phyloP scores from a whole-genome alignment of 1,140 invertebrate genomes.

The Eupristina koningsbergeri region DNA sequence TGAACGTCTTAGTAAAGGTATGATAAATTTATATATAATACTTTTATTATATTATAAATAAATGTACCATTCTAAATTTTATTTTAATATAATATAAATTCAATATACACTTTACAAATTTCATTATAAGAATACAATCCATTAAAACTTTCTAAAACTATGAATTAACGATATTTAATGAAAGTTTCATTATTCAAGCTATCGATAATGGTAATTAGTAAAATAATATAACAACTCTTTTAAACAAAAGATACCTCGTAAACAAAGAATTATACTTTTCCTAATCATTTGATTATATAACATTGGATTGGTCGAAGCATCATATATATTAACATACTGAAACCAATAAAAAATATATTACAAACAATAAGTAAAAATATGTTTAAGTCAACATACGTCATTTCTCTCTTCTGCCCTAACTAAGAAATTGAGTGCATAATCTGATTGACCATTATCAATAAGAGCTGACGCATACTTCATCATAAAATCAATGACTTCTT shows the following conservation, averaged over 20 bases:
- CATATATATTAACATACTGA: slow-evolving; percentile 13
- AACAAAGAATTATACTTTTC: slow-evolving; percentile 47
- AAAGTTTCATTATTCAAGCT: not conserved
- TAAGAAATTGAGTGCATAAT: slow-evolving; percentile 54
- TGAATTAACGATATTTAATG: too few species aligned
- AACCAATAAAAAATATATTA: not conserved
- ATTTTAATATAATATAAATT: too few species aligned
- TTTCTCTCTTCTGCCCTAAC: slow-evolving; percentile 10
- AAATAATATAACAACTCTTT: not conserved
- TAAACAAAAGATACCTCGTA: slow-evolving; percentile 39
- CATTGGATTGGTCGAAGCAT: not conserved
- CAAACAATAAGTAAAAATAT: slow-evolving; percentile 5
- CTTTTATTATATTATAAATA: too few species aligned
- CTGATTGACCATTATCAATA: slow-evolving; percentile 51
- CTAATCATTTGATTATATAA: slow-evolving; percentile 27
- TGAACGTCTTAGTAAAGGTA: too few species aligned
- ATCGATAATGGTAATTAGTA: not conserved
- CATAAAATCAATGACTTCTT: slow-evolving; percentile 45
- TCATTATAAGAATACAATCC: too few species aligned
- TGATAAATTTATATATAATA: too few species aligned
- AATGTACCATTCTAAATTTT: too few species aligned
- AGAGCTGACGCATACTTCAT: slow-evolving; percentile 56
- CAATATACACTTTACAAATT: too few species aligned
- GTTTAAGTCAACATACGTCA: slow-evolving; percentile 13
- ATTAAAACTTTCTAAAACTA: too few species aligned